phyloP scores from a whole-genome alignment of 2,113 vertebrate species.

The Campylomormyrus tamandua region DNA sequence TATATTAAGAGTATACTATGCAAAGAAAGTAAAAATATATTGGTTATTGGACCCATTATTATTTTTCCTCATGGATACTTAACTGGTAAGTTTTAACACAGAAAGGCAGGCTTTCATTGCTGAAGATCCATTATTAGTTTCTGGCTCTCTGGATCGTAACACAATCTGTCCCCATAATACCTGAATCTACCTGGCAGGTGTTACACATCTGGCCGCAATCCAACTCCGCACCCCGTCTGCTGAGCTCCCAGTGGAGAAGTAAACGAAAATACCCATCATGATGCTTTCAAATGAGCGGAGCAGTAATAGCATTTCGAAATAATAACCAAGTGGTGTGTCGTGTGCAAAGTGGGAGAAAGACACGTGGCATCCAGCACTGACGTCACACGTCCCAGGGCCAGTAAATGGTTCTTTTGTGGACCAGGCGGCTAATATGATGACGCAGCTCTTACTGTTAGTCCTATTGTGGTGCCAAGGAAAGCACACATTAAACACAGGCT shows the following conservation, averaged over 20 bases:
- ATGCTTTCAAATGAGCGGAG: neutral
- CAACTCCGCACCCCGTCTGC: slow-evolving; percentile 64
- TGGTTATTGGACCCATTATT: no score
- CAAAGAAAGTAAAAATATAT: neutral
- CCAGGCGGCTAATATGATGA: neutral
- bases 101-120: neutral
- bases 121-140: neutral
- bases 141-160: slow-evolving; percentile 65
- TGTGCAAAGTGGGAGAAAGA: neutral
- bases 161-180: slow-evolving; percentile 70
- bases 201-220: slow-evolving; percentile 72
- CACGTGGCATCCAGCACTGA: neutral
- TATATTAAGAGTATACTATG: neutral
- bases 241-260: slow-evolving; percentile 45
- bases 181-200: slow-evolving; percentile 69
- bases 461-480: neutral
- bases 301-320: neutral
- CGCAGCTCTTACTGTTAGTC: neutral
- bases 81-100: neutral
- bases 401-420: neutral
- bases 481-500: neutral
- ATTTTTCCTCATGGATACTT: neutral
- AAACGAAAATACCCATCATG: slow-evolving; percentile 1
- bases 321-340: neutral
- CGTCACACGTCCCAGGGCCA: neutral